Evolutionary conservation across 92 coral and sea anemone species (phyloP), one percentile per base, ranked within the genome.

Genomic region (Umimayanthus chanpuru): DNA sequence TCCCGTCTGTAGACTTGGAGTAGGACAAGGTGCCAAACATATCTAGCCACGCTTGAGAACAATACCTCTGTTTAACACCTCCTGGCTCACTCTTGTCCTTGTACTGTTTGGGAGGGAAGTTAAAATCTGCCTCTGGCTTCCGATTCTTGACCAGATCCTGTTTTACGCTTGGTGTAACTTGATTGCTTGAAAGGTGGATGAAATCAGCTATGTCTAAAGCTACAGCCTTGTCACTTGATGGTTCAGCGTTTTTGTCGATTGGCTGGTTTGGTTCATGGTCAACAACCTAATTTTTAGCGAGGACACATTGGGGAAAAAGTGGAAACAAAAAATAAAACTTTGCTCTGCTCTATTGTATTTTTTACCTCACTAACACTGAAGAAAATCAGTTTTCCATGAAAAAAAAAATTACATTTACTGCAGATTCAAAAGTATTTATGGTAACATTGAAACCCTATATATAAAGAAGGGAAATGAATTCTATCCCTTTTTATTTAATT

Each of bases 1-100:
- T n/a, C 68, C 89, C 86, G 77, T 88, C 93, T 91, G 93, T 91
- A 16, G 93, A 86, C 90, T 86, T 90, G 12, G 92, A 90, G 64
- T 90, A 90, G 90, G 77, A 86, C 88, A 90, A 86, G 88, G 90
- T 86, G 82, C 80, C 90, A 38, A 79, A 90, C 92, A 79, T 86
- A 72, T 86, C 65, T 43, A 90, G 81, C 92, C 92, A 90, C 74
- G 80, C 89, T 43, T 85, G 86, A 41, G 80, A 86, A 80, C 92
- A 90, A 73, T 90, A 78, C 89, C 92, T 38, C 86, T 90, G 89
- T 77, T 79, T 90, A 76, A 85, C 92, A 70, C 92, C 92, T 79
- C 80, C 85, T 80, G 70, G 76, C 80, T 90, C 89, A n/a, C 85
- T 89, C 38, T 85, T 43, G 49, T 43, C 49, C 49, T 43, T 43